phyloP scores from a whole-genome alignment of 2,797 vertebrate genomes.

The Melanotaenia pygmaea region DNA sequence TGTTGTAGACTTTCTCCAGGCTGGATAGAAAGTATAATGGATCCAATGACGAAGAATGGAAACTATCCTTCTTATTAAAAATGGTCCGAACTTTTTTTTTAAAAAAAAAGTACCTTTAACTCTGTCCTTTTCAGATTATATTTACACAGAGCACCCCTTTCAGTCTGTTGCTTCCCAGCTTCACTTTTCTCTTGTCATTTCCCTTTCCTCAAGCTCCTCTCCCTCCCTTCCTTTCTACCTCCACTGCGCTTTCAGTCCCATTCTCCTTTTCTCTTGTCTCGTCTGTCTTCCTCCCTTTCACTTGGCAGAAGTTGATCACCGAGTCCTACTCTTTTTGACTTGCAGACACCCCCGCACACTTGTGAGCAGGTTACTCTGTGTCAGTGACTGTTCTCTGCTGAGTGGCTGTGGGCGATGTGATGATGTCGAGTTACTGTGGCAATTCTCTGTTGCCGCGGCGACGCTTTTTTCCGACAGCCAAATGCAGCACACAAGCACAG shows the following conservation, averaged over 20 bases:
- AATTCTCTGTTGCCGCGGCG: conserved; percentile 66
- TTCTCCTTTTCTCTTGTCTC: conserved; percentile 18
- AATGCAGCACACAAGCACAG: conserved; percentile 12
- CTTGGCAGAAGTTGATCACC: conserved; percentile 38
- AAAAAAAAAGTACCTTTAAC: no score
- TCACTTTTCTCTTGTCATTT: not conserved
- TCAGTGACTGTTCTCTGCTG: conserved; percentile 68
- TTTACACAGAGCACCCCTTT: not conserved
- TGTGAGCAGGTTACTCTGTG: conserved; percentile 67
- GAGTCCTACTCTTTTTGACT: conserved; percentile 50
- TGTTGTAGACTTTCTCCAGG: not conserved
- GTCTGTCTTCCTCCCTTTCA: conserved; percentile 30
- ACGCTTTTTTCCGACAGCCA: conserved; percentile 44
- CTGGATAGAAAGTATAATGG: not conserved
- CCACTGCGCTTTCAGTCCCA: not conserved
- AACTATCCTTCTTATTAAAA: no score
- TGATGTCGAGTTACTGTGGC: conserved; percentile 68
- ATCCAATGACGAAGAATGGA: not conserved
- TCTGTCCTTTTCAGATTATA: no score
- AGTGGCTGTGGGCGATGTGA: conserved; percentile 68
- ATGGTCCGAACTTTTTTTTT: no score
- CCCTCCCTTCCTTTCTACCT: not conserved
- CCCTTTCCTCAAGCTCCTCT: not conserved
- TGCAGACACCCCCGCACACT: conserved; percentile 43
- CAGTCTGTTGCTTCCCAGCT: not conserved